Base-by-base conservation (phyloP, 2,797 vertebrate genomes). In the Loris lydekkerianus region DNA sequence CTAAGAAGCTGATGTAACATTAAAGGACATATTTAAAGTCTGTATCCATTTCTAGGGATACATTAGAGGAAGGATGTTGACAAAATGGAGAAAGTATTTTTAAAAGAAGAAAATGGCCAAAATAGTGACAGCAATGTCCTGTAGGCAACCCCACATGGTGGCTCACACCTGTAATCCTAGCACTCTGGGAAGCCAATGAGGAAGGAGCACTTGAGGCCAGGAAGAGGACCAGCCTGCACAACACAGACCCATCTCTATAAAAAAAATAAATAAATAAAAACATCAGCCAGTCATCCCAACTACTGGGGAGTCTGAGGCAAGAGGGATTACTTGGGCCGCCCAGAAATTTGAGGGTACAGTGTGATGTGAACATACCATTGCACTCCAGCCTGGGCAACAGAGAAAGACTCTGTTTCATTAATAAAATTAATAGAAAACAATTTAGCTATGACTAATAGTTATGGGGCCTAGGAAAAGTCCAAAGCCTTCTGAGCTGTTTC, bases 121-220 rank as follows among this genome's bases (percentile, higher is more conserved):
- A 46, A 80, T 3, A 10, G 27, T 81, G 65, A 37, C 29, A 15
- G 75, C 31, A 53, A 69, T 0, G 8, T 60, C 37, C 46, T 69
- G 5, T 15, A 37, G 34, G 14, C 31, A 86, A 49, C 43, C 0
- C 0, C 27, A 43, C 1, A 3, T 13, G 2, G 37, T 14, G 23
- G 21, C 70, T 43, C 27, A 10, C 43, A 27, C 37, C 27, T 29
- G 27, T 76, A 31, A 31, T 31, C 73, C 73, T 27, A 31, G 40
- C 43, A 29, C 72, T 75, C 29, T 18, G 25, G 25, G 40, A 46
- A 40, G 72, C 72, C 0, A 15, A 75, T 14, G 40, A 7, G 40
- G 40, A 40, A 27, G 40, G 40, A 27, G 2, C 14, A 27, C 14
- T 65, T 65, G 3, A 75, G 40, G 40, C 14, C 73, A 49, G 27